Evolutionary conservation across 2,797 vertebrate genomes (phyloP).

Genomic region (Tragopan temminckii): DNA sequence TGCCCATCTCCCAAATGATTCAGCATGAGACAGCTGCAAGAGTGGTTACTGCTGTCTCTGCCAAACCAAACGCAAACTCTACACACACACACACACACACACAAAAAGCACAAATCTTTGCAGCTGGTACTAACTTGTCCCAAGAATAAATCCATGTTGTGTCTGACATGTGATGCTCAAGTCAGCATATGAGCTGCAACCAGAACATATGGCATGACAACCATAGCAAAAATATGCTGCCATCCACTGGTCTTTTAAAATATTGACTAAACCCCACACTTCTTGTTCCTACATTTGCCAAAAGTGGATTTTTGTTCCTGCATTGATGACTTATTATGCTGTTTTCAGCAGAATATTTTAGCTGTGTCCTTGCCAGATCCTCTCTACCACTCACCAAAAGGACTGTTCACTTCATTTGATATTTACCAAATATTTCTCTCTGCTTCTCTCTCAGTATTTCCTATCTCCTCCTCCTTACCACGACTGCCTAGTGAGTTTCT

Average conservation of each 20-base stretch:
- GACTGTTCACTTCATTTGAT: background rate
- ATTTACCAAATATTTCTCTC: background rate
- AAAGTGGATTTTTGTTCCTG: background rate
- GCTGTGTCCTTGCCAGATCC: background rate
- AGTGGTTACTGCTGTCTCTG: background rate
- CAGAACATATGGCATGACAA: background rate
- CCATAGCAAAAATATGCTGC: conserved; percentile 52
- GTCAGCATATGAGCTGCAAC: conserved; percentile 5
- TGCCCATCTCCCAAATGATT: background rate
- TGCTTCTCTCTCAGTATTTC: background rate
- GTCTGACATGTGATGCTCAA: background rate
- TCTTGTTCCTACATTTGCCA: background rate
- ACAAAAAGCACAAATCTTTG: background rate
- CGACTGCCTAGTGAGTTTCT: background rate
- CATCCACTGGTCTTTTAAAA: conserved; percentile 49
- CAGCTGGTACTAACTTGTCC: background rate
- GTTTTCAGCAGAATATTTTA: background rate
- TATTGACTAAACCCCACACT: background rate
- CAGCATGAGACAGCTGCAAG: background rate
- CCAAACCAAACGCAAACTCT: background rate
- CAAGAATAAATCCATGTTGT: too few relatives aligned
- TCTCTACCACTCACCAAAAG: background rate
- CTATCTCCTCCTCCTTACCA: background rate
- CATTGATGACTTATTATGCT: background rate
- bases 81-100: too few relatives aligned